phyloP scores from a whole-genome alignment of 2,888 invertebrate genomes.

The Nesidiocoris tenuis region DNA sequence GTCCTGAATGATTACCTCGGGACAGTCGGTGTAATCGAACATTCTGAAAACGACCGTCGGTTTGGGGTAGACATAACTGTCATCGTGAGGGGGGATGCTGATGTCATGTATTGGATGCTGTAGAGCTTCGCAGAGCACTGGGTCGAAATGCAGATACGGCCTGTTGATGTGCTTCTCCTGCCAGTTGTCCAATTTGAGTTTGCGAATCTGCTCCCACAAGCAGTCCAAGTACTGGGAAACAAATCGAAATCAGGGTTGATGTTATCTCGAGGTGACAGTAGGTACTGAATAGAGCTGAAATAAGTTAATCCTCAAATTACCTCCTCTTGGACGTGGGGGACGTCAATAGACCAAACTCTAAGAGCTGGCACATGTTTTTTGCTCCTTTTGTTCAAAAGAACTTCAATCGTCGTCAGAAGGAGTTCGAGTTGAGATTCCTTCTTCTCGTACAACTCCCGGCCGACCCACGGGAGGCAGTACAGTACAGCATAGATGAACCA shows the following conservation, averaged over 20 bases:
- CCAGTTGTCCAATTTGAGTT: conserved; percentile 92
- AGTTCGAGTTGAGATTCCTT: conserved; percentile 91
- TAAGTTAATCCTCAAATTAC: too few relatives aligned
- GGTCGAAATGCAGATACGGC: conserved; percentile 94
- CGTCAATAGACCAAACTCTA: conserved; percentile 91
- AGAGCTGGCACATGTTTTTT: conserved; percentile 92
- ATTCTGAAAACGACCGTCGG: conserved; percentile 92
- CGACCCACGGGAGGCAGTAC: conserved; percentile 93
- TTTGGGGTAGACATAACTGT: conserved; percentile 86
- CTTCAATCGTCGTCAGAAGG: conserved; percentile 84
- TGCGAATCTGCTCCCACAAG: conserved; percentile 91
- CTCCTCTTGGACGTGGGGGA: conserved; percentile 84
- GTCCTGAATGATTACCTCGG: conserved; percentile 68
- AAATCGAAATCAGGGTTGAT: too few relatives aligned
- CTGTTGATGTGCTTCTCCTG: conserved; percentile 93
- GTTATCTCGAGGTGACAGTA: too few relatives aligned
- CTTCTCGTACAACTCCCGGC: conserved; percentile 92
- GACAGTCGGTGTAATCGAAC: conserved; percentile 99
- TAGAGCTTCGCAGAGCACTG: conserved; percentile 89
- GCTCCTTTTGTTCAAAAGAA: conserved; percentile 86
- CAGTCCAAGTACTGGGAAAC: conserved; percentile 83
- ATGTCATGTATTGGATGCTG: conserved; percentile 93
- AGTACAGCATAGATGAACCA: conserved; percentile 75
- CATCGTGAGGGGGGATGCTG: conserved; percentile 89
- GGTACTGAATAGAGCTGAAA: too few relatives aligned